These are phyloP conservation scores for Diadegma fenestrale DNA, from an alignment of 2,888 invertebrate species.

Conservation along the genomic window DNA sequence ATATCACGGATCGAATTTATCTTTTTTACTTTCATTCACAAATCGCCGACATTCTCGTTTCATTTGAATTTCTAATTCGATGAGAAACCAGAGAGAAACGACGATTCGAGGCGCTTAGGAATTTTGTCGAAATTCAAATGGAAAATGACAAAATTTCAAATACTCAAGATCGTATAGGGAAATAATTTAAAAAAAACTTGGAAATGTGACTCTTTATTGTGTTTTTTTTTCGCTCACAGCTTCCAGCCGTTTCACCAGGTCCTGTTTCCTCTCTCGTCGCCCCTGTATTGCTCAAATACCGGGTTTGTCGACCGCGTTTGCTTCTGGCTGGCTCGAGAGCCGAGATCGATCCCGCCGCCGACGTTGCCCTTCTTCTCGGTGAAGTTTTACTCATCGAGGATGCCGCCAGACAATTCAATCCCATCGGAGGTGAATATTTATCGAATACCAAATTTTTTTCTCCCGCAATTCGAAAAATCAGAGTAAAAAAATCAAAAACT, in stretches of 20 bases:
- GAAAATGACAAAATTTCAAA: background rate
- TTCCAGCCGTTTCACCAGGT: constrained; percentile 81
- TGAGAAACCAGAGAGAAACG: background rate
- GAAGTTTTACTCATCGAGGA: constrained; percentile 89
- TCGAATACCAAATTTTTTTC: background rate
- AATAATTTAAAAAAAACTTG: background rate
- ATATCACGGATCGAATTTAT: background rate
- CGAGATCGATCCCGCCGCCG: constrained; percentile 87
- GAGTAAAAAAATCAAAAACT: background rate
- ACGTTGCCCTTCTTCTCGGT: constrained; percentile 87
- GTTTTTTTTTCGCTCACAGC: constrained; percentile 73
- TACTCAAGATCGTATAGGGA: background rate
- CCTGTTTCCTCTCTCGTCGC: constrained; percentile 81
- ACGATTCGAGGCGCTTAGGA: background rate
- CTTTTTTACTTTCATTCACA: background rate
- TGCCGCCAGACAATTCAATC: constrained; percentile 86
- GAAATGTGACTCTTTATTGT: background rate
- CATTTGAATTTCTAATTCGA: background rate
- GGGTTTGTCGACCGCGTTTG: constrained; percentile 85
- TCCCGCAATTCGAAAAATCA: background rate
- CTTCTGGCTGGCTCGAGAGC: constrained; percentile 88
- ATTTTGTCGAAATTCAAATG: background rate
- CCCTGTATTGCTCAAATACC: constrained; percentile 81
- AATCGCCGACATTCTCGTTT: background rate
- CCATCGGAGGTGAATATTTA: constrained; percentile 84